These are phyloP conservation scores for Zosterops lateralis DNA, from an alignment of 2,113 vertebrate species.

Conservation along the genomic window DNA sequence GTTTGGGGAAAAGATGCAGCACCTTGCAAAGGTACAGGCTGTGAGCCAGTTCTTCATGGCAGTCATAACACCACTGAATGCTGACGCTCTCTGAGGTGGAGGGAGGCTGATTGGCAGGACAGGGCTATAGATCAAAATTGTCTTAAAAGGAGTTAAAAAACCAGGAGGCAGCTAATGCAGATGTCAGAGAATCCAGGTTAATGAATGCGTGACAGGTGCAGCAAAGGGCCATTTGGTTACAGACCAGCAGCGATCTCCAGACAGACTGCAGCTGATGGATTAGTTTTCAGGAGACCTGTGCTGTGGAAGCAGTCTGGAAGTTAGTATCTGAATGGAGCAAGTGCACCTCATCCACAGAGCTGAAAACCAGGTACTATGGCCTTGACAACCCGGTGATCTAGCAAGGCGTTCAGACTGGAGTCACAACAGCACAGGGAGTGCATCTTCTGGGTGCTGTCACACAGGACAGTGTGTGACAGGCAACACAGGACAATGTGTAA, in stretches of 20 bases:
- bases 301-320: not conserved
- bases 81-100: not conserved
- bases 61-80: fast-evolving
- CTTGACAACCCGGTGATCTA: not conserved
- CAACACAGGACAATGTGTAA: not conserved
- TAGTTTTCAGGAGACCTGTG: not conserved
- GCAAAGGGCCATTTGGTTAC: not conserved
- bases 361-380: not conserved
- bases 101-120: not conserved
- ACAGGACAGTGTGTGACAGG: too few species aligned
- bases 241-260: not conserved
- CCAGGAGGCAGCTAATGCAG: not conserved
- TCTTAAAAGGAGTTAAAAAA: not conserved
- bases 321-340: not conserved
- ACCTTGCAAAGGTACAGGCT: not conserved
- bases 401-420: not conserved
- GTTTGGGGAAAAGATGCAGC: not conserved
- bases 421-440: not conserved
- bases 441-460: not conserved
- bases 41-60: not conserved
- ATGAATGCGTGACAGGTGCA: not conserved
- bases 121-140: not conserved
- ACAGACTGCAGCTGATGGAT: not conserved
- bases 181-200: not conserved
- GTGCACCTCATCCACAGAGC: not conserved